A percentile compares a stretch with the other conserved stretches of the same genome.
Conservation (phyloP, 2,797 vertebrate genomes). For the Aphelocoma californica region DNA sequence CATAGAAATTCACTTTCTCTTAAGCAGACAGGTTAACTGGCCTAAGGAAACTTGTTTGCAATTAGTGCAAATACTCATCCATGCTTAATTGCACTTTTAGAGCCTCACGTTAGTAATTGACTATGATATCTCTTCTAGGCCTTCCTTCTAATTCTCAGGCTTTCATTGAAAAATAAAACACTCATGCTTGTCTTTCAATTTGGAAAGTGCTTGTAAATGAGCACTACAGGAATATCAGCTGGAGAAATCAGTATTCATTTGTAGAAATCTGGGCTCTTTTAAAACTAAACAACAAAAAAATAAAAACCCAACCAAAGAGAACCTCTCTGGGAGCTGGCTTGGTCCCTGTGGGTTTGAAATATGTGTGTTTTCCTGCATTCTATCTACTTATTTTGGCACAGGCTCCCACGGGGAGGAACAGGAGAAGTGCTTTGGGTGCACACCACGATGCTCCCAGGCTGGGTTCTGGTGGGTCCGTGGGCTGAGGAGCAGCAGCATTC, state of each 20-base stretch:
- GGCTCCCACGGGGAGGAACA: accelerated
- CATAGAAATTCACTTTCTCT: background rate
- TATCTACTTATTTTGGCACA: background rate
- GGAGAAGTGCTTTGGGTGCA: background rate
- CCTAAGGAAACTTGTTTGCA: background rate
- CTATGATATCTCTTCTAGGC: background rate
- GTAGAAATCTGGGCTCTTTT: background rate
- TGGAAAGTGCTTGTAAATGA: background rate
- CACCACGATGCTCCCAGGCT: accelerated
- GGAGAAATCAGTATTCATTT: background rate
- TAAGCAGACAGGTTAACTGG: background rate
- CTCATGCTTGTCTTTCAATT: background rate
- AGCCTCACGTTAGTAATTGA: background rate
- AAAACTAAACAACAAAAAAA: background rate
- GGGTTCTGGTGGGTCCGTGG: accelerated
- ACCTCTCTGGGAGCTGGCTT: background rate
- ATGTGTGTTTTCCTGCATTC: background rate
- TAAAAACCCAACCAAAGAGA: background rate
- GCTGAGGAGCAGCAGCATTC: background rate
- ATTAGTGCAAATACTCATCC: background rate
- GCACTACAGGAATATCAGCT: background rate
- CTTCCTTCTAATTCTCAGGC: background rate
- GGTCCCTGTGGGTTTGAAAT: background rate
- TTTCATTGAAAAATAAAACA: background rate
- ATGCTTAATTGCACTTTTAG: background rate